Evolutionary conservation across 1,140 invertebrate species (phyloP).

Genomic region (Brachionus calyciflorus): DNA sequence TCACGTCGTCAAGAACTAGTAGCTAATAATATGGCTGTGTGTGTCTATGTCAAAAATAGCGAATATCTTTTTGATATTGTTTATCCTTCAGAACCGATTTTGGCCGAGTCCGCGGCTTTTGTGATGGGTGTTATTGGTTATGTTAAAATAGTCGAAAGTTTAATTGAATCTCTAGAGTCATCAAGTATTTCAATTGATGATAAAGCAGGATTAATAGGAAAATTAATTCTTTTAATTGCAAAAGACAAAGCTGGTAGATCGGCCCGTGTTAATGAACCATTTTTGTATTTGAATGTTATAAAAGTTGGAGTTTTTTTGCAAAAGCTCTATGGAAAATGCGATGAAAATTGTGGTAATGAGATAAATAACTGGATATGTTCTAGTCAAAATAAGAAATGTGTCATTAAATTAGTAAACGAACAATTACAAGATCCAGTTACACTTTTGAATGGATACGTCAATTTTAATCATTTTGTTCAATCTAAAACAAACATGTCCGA

Average conservation of each 20-base stretch:
- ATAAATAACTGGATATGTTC: background rate
- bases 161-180: background rate
- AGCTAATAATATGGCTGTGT: background rate
- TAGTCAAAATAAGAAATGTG: background rate
- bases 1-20: background rate
- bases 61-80: background rate
- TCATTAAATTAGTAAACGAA: background rate
- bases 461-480: constrained; percentile 11
- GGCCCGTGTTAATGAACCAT: background rate
- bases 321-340: background rate
- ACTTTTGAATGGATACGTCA: background rate
- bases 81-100: background rate
- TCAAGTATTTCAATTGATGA: background rate
- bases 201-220: background rate
- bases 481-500: background rate
- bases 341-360: background rate
- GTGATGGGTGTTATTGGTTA: background rate
- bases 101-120: background rate
- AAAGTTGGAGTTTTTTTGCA: background rate
- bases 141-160: background rate
- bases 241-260: background rate
- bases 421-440: background rate
- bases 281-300: background rate
- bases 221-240: background rate
- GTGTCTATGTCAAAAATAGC: background rate